A percentile compares a stretch with the other conserved stretches of the same genome.
These are phyloP conservation scores for Tinamus guttatus DNA, from an alignment of 2,113 vertebrate species.

Conservation along the genomic window DNA sequence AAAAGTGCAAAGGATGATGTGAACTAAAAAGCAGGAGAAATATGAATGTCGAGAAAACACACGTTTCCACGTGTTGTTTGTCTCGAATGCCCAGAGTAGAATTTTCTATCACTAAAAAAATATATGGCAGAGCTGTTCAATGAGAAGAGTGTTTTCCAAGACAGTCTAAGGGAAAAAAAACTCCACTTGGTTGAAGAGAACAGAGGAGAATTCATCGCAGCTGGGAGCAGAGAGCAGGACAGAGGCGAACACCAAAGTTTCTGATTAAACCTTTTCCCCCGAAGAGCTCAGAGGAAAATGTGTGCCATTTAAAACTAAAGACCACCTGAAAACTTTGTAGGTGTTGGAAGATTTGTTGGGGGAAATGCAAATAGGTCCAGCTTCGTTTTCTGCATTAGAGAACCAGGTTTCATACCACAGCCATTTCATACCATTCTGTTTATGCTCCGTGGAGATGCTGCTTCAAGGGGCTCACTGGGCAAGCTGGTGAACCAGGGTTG, in stretches of 20 bases:
- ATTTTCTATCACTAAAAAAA: neutral
- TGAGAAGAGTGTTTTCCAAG: neutral
- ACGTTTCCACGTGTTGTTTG: neutral
- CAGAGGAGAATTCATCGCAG: neutral
- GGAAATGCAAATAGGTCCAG: neutral
- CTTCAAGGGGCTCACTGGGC: neutral
- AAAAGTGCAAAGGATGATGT: neutral
- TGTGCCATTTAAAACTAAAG: neutral
- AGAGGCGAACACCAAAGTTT: neutral
- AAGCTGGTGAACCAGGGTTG: neutral
- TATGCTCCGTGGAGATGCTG: neutral
- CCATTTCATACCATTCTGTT: neutral
- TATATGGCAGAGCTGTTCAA: rapidly evolving
- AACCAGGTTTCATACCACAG: neutral
- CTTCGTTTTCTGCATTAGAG: neutral
- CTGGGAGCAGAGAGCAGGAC: neutral
- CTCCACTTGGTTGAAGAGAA: neutral
- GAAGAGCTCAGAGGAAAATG: neutral
- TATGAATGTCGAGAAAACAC: neutral
- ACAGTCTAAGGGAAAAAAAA: neutral
- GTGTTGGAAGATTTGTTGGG: neutral
- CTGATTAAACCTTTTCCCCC: neutral
- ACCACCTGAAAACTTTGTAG: neutral
- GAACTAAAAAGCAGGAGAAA: neutral
- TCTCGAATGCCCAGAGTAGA: neutral